Conservation (phyloP, 2,113 vertebrate species). For the Gnathonemus echidnorhynchus region DNA sequence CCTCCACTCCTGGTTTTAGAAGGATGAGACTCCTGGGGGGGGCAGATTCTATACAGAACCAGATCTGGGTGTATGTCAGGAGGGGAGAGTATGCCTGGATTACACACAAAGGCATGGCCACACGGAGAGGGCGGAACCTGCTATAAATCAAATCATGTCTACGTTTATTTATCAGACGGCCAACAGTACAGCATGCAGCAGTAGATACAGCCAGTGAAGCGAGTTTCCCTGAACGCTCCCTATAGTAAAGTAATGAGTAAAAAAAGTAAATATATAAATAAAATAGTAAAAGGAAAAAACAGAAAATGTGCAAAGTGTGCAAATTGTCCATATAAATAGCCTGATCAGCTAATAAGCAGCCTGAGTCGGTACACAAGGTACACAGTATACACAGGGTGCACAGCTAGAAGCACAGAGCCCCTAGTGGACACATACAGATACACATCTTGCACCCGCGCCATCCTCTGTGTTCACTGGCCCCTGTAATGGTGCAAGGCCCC, state of each 20-base stretch:
- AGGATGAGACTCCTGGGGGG: slow-evolving; percentile 38
- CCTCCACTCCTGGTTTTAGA: slow-evolving; percentile 42
- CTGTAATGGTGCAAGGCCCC: neutral
- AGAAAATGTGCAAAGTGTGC: neutral
- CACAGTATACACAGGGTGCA: neutral
- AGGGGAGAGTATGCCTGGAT: neutral
- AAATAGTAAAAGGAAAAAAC: neutral
- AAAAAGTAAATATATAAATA: neutral
- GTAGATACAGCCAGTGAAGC: neutral
- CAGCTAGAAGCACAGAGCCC: neutral
- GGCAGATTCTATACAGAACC: slow-evolving; percentile 15
- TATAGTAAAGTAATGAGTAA: neutral
- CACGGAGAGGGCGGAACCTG: neutral
- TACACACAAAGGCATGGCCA: neutral
- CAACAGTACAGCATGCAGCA: neutral
- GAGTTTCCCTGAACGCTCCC: neutral
- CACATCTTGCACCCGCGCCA: neutral
- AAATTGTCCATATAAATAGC: neutral
- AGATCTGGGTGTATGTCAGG: slow-evolving; percentile 27
- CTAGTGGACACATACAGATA: neutral
- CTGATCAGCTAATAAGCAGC: neutral
- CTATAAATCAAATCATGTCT: neutral
- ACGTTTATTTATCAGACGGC: neutral
- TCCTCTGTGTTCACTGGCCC: neutral
- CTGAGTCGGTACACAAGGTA: neutral